Conservation (phyloP, 2,797 vertebrate genomes). For the Periparus ater region DNA sequence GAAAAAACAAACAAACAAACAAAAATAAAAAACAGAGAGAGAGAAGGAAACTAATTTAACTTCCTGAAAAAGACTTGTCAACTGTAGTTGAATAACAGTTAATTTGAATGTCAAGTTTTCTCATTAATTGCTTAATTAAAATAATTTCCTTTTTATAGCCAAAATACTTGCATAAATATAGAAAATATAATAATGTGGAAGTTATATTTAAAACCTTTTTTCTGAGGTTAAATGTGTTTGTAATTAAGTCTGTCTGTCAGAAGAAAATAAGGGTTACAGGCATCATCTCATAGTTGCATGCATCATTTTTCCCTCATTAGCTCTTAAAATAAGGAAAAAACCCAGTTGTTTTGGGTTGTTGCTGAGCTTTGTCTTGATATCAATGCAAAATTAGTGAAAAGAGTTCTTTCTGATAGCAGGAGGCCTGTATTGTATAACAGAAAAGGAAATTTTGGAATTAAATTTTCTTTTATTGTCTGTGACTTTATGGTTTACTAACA, state of each 20-base stretch:
- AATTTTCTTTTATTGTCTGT: not conserved
- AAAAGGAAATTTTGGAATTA: not conserved
- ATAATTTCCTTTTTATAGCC: not conserved
- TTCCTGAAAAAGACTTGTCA: not conserved
- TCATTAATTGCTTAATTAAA: slow-evolving; percentile 4
- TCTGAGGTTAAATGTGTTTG: not conserved
- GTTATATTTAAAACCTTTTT: not conserved
- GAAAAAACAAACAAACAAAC: no score
- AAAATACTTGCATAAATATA: not conserved
- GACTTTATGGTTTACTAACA: not conserved
- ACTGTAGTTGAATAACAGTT: not conserved
- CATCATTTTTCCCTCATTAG: not conserved
- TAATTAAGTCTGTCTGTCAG: not conserved
- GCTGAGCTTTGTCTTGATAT: not conserved
- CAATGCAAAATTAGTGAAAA: not conserved
- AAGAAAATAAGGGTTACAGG: not conserved
- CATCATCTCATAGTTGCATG: not conserved
- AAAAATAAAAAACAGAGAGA: no score
- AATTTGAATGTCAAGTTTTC: not conserved
- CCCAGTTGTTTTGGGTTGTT: not conserved
- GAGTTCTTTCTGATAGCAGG: not conserved
- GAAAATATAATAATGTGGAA: not conserved
- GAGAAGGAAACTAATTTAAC: not conserved
- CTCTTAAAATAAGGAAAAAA: not conserved
- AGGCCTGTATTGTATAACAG: not conserved